Percentiles rank a stretch among this genome's conserved stretches.
These are phyloP conservation scores for Platysteira castanea DNA, from an alignment of 2,113 vertebrate genomes.

Conservation along the genomic window DNA sequence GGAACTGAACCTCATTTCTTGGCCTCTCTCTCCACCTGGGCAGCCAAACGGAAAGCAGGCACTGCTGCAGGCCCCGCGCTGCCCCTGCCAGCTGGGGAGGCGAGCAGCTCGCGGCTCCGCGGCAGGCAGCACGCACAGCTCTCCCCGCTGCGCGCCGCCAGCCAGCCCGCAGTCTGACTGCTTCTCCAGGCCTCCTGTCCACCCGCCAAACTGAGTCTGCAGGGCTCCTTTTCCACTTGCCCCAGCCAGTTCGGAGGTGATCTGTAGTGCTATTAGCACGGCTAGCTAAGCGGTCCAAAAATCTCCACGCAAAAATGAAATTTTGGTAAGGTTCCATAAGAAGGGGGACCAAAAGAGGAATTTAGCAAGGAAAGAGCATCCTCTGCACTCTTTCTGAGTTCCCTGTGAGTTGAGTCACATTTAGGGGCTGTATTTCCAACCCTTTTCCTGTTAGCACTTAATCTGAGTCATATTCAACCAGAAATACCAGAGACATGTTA, in stretches of 20 bases:
- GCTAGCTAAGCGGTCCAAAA: not conserved
- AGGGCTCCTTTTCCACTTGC: slow-evolving; percentile 23
- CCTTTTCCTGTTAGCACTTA: not conserved
- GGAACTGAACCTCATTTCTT: slow-evolving; percentile 67
- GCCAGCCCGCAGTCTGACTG: slow-evolving; percentile 55
- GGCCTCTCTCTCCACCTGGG: slow-evolving; percentile 7
- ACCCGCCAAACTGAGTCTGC: not conserved
- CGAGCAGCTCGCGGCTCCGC: not conserved
- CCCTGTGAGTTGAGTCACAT: not conserved
- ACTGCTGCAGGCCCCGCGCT: not conserved
- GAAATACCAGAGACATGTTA: not conserved
- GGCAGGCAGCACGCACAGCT: slow-evolving; percentile 17
- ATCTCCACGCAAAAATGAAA: not conserved
- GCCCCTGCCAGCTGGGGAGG: slow-evolving; percentile 38
- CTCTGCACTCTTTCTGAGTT: not conserved
- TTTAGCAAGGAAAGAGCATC: not conserved
- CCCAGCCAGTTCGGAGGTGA: slow-evolving; percentile 6
- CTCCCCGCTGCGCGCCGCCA: not conserved
- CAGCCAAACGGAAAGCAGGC: slow-evolving; percentile 61
- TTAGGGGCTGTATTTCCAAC: not conserved
- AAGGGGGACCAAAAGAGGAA: not conserved
- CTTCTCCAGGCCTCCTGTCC: slow-evolving; percentile 41
- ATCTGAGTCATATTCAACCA: not conserved
- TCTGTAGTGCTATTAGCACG: not conserved
- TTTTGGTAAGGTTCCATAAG: not conserved